A percentile compares a stretch with the other conserved stretches of the same genome.
Evolutionary conservation across 2,888 invertebrate species (phyloP).

Genomic region (Caenorhabditis uteleia): DNA sequence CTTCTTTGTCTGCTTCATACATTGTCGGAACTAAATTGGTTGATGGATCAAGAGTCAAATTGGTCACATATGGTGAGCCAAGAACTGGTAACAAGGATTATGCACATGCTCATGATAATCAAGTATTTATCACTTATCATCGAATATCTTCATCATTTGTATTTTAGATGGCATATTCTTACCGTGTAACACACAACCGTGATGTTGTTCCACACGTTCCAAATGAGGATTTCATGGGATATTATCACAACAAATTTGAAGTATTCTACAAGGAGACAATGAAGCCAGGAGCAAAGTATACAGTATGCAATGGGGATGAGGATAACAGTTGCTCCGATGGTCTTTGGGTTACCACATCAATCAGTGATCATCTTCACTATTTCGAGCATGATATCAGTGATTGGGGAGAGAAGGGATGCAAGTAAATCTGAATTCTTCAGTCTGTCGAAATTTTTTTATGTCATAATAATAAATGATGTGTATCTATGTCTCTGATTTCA

Average conservation of each 20-base stretch:
- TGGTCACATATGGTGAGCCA: conserved; percentile 58
- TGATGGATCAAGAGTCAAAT: conserved; percentile 40
- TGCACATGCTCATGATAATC: conserved; percentile 49
- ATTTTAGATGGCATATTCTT: conserved; percentile 29
- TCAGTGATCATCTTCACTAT: conserved; percentile 60
- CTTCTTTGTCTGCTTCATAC: conserved; percentile 53
- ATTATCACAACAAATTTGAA: conserved; percentile 54
- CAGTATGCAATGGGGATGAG: conserved; percentile 36
- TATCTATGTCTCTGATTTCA: no score
- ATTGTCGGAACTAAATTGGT: conserved; percentile 41
- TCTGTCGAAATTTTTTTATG: no score
- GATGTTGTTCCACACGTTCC: conserved; percentile 59
- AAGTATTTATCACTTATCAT: conserved; percentile 22
- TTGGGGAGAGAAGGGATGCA: conserved; percentile 56
- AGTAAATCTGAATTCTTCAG: no score
- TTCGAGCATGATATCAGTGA: conserved; percentile 49
- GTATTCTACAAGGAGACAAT: conserved; percentile 48
- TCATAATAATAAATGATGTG: no score
- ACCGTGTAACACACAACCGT: conserved; percentile 53
- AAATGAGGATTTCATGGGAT: conserved; percentile 48
- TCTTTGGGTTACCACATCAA: conserved; percentile 48
- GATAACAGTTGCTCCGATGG: conserved; percentile 54
- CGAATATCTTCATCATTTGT: no score
- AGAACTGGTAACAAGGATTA: conserved; percentile 54
- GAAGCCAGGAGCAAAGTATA: conserved; percentile 32